phyloP scores from a whole-genome alignment of 2,888 invertebrate genomes.

The Tipula confusa region DNA sequence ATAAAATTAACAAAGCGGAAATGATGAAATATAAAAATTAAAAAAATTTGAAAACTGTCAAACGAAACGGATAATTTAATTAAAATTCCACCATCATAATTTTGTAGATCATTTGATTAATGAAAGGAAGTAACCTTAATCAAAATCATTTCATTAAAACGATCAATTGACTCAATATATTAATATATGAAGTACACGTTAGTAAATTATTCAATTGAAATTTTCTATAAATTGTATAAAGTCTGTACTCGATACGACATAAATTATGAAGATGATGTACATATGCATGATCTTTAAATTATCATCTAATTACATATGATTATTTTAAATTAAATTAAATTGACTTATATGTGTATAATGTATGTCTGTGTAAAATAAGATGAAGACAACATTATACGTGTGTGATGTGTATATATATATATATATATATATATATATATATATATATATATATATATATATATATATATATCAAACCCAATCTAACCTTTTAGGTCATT shows the following conservation, averaged over 20 bases:
- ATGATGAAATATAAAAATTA: too few relatives aligned
- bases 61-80: not conserved
- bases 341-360: not conserved
- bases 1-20: too few relatives aligned
- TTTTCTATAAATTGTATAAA: not conserved
- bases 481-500: constrained; percentile 20
- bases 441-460: not conserved
- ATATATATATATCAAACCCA: not conserved
- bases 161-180: not conserved
- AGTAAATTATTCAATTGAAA: not conserved
- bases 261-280: not conserved
- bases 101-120: not conserved
- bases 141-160: not conserved
- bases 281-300: not conserved
- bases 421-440: not conserved
- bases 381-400: not conserved
- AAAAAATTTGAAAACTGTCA: too few relatives aligned
- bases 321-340: constrained; percentile 25
- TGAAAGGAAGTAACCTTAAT: not conserved
- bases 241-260: not conserved
- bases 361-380: not conserved
- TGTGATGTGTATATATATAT: too few relatives aligned
- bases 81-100: not conserved
- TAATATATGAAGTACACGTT: not conserved
- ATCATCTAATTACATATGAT: constrained; percentile 20